Evolutionary conservation across 2,888 invertebrate genomes (phyloP).

Genomic region (Hofmannophila pseudospretella): DNA sequence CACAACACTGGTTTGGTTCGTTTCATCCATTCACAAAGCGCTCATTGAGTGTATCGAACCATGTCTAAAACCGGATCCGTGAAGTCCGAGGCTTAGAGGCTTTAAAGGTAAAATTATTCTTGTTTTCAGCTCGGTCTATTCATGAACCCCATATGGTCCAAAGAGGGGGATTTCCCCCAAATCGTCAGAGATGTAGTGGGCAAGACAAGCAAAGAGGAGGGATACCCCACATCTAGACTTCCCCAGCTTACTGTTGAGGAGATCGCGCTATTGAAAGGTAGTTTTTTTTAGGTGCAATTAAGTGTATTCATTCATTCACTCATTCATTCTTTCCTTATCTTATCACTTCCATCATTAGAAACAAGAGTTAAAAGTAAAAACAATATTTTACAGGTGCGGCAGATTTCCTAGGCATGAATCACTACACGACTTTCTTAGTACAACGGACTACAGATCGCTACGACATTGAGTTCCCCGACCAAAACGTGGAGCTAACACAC

Average conservation of each 20-base stretch:
- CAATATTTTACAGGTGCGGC: too few relatives aligned
- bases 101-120: not conserved
- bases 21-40: too few relatives aligned
- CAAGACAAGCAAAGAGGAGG: conserved; percentile 51
- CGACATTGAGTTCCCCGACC: conserved; percentile 27
- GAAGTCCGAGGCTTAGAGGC: too few relatives aligned
- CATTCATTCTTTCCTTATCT: too few relatives aligned
- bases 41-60: too few relatives aligned
- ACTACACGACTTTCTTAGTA: conserved; percentile 51
- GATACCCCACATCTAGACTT: conserved; percentile 39
- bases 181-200: conserved; percentile 38
- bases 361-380: too few relatives aligned
- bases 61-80: too few relatives aligned
- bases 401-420: conserved; percentile 67
- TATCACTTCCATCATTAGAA: too few relatives aligned
- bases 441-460: conserved; percentile 14
- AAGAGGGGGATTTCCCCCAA: conserved; percentile 67
- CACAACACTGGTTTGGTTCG: too few relatives aligned
- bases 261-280: conserved; percentile 49
- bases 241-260: conserved; percentile 40
- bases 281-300: too few relatives aligned
- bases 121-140: conserved; percentile 55
- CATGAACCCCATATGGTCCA: conserved; percentile 65
- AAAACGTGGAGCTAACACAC: conserved; percentile 27
- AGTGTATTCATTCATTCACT: too few relatives aligned